Conservation (phyloP, 1,140 invertebrate species). For the Epicauta chinensis region DNA sequence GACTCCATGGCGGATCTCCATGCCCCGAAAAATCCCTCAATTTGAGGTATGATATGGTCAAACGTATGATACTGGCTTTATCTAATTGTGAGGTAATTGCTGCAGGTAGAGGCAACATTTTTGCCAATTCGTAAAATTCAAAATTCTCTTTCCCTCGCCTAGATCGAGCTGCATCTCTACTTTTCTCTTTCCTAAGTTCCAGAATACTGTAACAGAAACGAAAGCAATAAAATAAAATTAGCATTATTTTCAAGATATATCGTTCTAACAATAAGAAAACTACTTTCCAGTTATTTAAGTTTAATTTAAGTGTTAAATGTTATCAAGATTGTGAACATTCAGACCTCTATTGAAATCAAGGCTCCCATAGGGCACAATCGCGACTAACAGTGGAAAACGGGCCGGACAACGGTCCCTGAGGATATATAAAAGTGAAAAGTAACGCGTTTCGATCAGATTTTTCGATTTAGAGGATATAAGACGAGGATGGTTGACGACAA, state of each 20-base stretch:
- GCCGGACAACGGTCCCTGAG: slow-evolving; percentile 35
- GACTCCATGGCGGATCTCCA: slow-evolving; percentile 91
- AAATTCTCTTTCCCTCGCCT: slow-evolving; percentile 96
- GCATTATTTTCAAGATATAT: too few species aligned
- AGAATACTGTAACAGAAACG: slow-evolving; percentile 80
- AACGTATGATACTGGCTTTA: slow-evolving; percentile 97
- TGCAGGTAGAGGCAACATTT: slow-evolving; percentile 91
- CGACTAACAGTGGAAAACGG: slow-evolving; percentile 31
- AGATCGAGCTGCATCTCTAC: slow-evolving; percentile 89
- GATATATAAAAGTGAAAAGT: slow-evolving; percentile 40
- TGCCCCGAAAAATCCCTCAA: slow-evolving; percentile 90
- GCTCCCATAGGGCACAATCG: slow-evolving; percentile 28
- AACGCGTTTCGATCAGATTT: slow-evolving; percentile 26
- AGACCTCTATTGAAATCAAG: slow-evolving; percentile 36
- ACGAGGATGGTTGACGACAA: slow-evolving; percentile 18
- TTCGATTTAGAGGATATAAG: slow-evolving; percentile 9
- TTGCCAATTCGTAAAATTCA: slow-evolving; percentile 97
- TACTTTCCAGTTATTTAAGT: slow-evolving; percentile 10
- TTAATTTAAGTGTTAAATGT: slow-evolving; percentile 18
- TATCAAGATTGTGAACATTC: slow-evolving; percentile 17
- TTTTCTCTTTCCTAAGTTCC: slow-evolving; percentile 95
- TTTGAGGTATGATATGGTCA: slow-evolving; percentile 96
- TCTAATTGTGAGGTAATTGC: slow-evolving; percentile 97
- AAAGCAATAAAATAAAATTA: slow-evolving; percentile 7
- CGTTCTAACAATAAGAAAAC: too few species aligned